Evolutionary conservation across 2,888 invertebrate genomes (phyloP).

Genomic region (Arctia plantaginis): DNA sequence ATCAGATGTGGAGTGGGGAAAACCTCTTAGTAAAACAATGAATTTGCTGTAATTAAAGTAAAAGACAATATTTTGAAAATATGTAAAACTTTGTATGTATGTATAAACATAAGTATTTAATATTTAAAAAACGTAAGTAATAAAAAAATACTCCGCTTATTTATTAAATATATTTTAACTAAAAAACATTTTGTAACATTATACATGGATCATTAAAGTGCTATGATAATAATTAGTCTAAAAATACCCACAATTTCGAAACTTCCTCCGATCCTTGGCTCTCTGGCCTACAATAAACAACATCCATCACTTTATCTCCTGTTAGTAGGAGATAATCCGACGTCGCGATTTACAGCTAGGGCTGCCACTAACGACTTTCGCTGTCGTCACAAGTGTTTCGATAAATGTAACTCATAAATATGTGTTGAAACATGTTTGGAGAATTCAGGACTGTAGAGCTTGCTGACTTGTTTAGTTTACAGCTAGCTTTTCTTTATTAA

Average conservation of each 20-base stretch:
- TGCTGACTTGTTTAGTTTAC: not conserved
- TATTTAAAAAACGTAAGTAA: not conserved
- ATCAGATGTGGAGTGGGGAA: no score
- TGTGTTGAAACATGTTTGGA: constrained; percentile 37
- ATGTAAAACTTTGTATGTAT: no score
- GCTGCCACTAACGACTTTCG: constrained; percentile 49
- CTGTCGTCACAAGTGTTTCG: constrained; percentile 38
- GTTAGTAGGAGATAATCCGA: constrained; percentile 65
- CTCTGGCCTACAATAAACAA: constrained; percentile 17
- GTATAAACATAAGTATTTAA: no score
- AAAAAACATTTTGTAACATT: not conserved
- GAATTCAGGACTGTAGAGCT: not conserved
- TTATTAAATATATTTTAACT: not conserved
- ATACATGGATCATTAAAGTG: not conserved
- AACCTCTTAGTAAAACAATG: not conserved
- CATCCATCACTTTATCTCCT: constrained; percentile 67
- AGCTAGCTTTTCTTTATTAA: constrained; percentile 2
- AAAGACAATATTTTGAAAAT: not conserved
- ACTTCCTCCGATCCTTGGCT: constrained; percentile 15
- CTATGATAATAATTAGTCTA: not conserved
- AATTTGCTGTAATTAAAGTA: not conserved
- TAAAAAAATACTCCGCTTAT: not conserved
- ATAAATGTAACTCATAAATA: constrained; percentile 51
- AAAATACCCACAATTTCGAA: not conserved
- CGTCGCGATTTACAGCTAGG: constrained; percentile 57